Conservation (phyloP, 2,888 invertebrate species). For the Lymantria dispar region DNA sequence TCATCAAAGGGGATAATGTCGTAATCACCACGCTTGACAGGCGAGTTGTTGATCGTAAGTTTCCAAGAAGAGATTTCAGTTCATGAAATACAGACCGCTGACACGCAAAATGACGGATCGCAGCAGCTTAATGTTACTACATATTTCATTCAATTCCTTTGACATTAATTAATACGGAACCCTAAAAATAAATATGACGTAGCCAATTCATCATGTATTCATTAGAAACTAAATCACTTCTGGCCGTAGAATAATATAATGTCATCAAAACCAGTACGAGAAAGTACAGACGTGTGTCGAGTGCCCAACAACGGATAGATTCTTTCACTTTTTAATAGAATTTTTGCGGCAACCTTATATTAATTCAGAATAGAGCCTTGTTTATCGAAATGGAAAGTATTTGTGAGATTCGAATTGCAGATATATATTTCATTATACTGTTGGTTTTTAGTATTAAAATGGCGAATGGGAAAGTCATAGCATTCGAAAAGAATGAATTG, state of each 20-base stretch:
- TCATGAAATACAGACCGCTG: too few species aligned
- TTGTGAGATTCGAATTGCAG: conserved; percentile 16
- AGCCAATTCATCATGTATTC: too few species aligned
- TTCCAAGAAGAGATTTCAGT: too few species aligned
- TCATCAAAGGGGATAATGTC: too few species aligned
- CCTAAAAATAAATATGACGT: too few species aligned
- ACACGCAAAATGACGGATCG: too few species aligned
- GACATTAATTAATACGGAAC: too few species aligned
- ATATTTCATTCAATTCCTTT: too few species aligned
- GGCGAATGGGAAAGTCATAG: background rate
- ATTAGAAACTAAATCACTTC: background rate
- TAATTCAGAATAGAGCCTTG: conserved; percentile 8
- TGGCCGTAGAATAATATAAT: background rate
- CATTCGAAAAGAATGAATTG: background rate
- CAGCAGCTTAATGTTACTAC: too few species aligned
- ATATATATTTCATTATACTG: conserved; percentile 5
- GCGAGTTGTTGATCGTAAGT: too few species aligned
- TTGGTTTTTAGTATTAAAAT: conserved; percentile 1
- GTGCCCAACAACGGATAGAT: conserved; percentile 37
- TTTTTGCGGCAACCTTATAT: conserved; percentile 42
- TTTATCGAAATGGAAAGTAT: conserved; percentile 23
- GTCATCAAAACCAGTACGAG: conserved; percentile 19
- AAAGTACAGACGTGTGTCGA: conserved; percentile 52
- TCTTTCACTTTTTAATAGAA: conserved; percentile 56
- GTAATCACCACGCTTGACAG: too few species aligned